Evolutionary conservation across 2,888 invertebrate genomes (phyloP).

Genomic region (Adela reaumurella): DNA sequence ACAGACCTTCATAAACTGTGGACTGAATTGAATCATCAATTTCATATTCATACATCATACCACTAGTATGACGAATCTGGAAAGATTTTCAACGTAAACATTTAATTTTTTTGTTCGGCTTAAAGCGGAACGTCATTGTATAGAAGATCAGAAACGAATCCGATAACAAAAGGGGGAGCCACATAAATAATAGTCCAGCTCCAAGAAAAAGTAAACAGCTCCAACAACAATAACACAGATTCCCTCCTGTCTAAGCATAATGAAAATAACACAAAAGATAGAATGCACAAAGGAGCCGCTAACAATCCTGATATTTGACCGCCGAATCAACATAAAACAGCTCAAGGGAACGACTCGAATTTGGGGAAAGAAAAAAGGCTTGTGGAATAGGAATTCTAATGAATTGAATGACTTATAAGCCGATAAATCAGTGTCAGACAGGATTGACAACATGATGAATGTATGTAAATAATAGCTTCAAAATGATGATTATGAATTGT

Average conservation of each 20-base stretch:
- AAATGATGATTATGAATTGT: neutral
- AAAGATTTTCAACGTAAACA: conserved; percentile 8
- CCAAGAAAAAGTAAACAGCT: conserved; percentile 33
- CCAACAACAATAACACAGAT: conserved; percentile 39
- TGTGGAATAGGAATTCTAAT: neutral
- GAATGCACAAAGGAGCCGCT: conserved; percentile 18
- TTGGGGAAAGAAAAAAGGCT: neutral
- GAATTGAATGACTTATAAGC: neutral
- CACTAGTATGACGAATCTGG: too few species aligned
- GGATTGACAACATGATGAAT: neutral
- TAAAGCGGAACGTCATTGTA: neutral
- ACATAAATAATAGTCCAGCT: conserved; percentile 30
- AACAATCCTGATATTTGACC: conserved; percentile 26
- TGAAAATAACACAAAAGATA: conserved; percentile 27
- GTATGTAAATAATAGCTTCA: neutral
- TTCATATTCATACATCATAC: too few species aligned
- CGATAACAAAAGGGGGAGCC: conserved; percentile 26
- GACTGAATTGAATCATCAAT: too few species aligned
- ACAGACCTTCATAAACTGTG: too few species aligned
- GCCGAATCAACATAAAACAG: conserved; percentile 19
- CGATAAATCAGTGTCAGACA: neutral
- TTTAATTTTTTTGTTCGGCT: conserved; percentile 11
- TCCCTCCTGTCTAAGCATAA: conserved; percentile 16
- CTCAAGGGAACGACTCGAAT: neutral
- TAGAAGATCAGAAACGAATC: conserved; percentile 21